Conservation (phyloP, 2,797 vertebrate genomes). For the Dromococcyx pavoninus region DNA sequence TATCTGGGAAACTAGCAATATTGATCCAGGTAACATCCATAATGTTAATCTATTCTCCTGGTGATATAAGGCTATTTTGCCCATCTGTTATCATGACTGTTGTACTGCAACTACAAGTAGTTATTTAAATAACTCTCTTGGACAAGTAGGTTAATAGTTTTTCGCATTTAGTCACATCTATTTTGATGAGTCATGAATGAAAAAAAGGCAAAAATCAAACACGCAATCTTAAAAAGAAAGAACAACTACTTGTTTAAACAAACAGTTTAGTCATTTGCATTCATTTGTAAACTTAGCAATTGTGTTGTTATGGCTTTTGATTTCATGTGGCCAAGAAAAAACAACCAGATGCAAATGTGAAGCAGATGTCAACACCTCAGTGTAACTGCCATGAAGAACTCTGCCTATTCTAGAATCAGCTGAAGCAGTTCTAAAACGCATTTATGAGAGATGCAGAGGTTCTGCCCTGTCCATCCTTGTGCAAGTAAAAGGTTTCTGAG, state of each 20-base stretch:
- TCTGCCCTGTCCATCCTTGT: neutral
- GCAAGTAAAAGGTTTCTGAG: neutral
- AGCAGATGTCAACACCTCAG: neutral
- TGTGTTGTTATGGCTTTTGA: neutral
- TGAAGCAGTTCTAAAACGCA: neutral
- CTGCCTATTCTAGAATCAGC: neutral
- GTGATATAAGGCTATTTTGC: neutral
- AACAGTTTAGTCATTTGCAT: neutral
- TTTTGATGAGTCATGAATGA: neutral
- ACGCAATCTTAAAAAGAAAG: neutral
- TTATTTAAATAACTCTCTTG: neutral
- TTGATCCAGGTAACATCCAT: neutral
- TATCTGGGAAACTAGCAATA: neutral
- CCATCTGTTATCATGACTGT: neutral
- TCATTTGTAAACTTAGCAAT: neutral
- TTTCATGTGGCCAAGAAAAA: neutral
- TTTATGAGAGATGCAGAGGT: neutral
- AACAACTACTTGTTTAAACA: neutral
- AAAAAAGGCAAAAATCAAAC: neutral
- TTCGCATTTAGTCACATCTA: neutral
- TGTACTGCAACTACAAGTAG: neutral
- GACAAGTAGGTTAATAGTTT: neutral
- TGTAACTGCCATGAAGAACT: neutral
- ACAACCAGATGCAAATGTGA: neutral
- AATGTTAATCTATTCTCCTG: neutral